phyloP scores from a whole-genome alignment of 2,113 vertebrate species.

The Spermophilus dauricus region DNA sequence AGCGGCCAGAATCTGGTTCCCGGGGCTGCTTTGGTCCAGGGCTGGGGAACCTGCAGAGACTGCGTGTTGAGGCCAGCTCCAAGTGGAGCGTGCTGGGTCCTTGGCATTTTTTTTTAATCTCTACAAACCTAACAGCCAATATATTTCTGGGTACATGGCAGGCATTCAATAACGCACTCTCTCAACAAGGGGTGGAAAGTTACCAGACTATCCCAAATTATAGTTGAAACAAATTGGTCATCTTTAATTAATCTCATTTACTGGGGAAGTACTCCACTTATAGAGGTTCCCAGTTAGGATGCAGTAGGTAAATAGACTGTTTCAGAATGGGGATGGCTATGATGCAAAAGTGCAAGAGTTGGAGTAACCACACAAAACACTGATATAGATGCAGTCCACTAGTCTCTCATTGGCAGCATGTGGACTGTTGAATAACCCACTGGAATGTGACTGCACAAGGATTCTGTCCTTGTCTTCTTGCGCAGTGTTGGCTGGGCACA shows the following conservation, averaged over 20 bases:
- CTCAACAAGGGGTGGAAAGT: not conserved
- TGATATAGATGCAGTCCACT: not conserved
- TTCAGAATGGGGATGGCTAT: not conserved
- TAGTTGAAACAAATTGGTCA: not conserved
- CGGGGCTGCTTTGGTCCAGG: too few species aligned
- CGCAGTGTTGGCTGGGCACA: too few species aligned
- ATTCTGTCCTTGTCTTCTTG: not conserved
- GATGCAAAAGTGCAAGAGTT: not conserved
- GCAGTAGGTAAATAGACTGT: not conserved
- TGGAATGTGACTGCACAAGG: not conserved
- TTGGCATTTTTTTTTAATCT: not conserved
- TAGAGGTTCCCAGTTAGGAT: not conserved
- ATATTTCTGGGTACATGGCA: not conserved
- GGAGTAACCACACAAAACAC: not conserved
- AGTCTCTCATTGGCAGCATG: not conserved
- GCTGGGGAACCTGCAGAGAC: too few species aligned
- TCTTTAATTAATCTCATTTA: not conserved
- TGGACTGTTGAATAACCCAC: not conserved
- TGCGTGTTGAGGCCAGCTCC: too few species aligned
- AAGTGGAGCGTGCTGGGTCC: not conserved
- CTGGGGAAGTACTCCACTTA: not conserved
- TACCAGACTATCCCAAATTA: not conserved
- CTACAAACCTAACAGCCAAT: not conserved
- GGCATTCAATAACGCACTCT: not conserved
- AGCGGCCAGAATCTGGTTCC: too few species aligned